Percentiles rank a stretch among this genome's conserved stretches.
phyloP scores from a whole-genome alignment of 2,113 vertebrate genomes.

The Reinhardtius hippoglossoides region DNA sequence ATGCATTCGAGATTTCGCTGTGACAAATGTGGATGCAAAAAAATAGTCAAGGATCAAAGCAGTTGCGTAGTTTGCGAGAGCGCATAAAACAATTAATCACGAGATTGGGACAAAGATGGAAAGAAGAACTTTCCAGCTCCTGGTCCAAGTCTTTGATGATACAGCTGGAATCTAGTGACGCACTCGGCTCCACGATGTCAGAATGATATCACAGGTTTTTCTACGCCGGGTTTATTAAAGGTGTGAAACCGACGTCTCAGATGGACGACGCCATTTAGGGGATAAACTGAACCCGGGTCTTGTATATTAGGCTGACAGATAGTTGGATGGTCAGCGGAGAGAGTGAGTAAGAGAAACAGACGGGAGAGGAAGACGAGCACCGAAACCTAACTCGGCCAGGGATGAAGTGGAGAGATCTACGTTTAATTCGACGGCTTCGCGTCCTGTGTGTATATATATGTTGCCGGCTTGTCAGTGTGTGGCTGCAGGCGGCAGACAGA shows the following conservation, averaged over 20 bases:
- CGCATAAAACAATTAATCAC: conserved; percentile 15
- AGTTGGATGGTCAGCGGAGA: conserved; percentile 1
- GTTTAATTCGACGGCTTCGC: conserved; percentile 17
- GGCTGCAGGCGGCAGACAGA: conserved; percentile 36
- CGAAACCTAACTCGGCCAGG: conserved; percentile 13
- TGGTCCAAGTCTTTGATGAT: conserved; percentile 51
- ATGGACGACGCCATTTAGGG: conserved; percentile 35
- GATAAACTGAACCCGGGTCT: conserved; percentile 28
- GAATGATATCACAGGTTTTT: conserved; percentile 47
- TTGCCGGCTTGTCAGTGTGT: neutral
- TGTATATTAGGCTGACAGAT: conserved; percentile 3
- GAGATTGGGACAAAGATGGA: conserved; percentile 26
- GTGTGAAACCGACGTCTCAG: conserved; percentile 27
- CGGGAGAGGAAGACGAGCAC: neutral
- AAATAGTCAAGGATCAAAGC: conserved; percentile 49
- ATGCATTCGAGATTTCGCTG: neutral
- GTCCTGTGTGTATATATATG: conserved; percentile 2
- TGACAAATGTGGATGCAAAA: conserved; percentile 55
- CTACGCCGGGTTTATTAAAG: conserved; percentile 21
- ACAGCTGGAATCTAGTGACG: conserved; percentile 22
- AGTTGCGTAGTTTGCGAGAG: conserved; percentile 27
- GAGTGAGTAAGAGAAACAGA: neutral
- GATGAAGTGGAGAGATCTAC: conserved; percentile 20
- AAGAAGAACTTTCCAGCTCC: conserved; percentile 19
- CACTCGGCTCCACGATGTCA: conserved; percentile 8